Evolutionary conservation across 2,113 vertebrate species (phyloP).

Genomic region (Coreoperca whiteheadi): DNA sequence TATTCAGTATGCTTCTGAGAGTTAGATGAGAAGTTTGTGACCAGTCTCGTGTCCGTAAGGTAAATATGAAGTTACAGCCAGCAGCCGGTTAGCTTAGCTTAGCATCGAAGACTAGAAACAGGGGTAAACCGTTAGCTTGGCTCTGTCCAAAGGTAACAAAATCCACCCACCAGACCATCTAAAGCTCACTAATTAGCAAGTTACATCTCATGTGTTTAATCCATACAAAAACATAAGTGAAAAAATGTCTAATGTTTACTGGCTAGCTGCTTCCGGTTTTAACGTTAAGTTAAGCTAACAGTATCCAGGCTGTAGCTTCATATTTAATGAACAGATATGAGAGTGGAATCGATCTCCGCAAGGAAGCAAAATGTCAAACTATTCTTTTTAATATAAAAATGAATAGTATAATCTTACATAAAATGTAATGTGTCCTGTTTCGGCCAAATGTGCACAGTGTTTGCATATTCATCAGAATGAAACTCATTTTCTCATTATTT

Average conservation of each 20-base stretch:
- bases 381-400: background rate
- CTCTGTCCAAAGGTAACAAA: background rate
- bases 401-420: background rate
- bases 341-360: background rate
- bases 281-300: background rate
- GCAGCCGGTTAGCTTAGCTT: background rate
- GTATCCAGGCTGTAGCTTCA: background rate
- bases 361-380: background rate
- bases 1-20: background rate
- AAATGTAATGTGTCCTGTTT: background rate
- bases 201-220: background rate
- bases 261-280: background rate
- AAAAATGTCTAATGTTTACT: background rate
- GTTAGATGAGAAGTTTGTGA: background rate
- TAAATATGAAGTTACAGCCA: background rate
- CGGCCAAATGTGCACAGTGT: background rate
- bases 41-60: background rate
- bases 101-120: background rate
- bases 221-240: background rate
- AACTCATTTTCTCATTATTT: slow-evolving; percentile 31
- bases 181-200: background rate
- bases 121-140: background rate
- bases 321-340: background rate
- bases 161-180: too few relatives aligned
- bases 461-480: background rate